Evolutionary conservation across 2,888 invertebrate species (phyloP).

Genomic region (Erpobdella octoculata): DNA sequence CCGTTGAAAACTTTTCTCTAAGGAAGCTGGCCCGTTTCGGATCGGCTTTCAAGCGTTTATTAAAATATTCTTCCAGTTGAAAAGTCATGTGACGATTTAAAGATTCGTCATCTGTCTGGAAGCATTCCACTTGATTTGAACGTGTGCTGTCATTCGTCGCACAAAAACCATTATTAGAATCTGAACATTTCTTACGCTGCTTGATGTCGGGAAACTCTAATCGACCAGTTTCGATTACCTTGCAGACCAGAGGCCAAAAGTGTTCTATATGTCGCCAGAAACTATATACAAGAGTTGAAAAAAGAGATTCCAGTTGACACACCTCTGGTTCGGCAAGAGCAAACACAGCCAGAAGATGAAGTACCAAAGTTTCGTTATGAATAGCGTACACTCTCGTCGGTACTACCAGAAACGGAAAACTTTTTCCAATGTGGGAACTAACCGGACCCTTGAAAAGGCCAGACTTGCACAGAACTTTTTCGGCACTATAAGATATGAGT

Average conservation of each 20-base stretch:
- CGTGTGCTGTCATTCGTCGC: neutral
- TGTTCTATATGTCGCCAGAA: slow-evolving; percentile 36
- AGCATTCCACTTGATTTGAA: neutral
- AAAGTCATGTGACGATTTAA: neutral
- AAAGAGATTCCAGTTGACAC: slow-evolving; percentile 34
- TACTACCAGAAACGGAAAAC: slow-evolving; percentile 30
- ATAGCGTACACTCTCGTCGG: slow-evolving; percentile 33
- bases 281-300: slow-evolving; percentile 37
- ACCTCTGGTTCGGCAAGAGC: slow-evolving; percentile 35
- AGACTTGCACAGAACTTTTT: neutral
- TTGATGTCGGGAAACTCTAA: slow-evolving; percentile 7
- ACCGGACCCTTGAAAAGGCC: slow-evolving; percentile 33
- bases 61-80: neutral
- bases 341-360: slow-evolving; percentile 38
- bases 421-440: slow-evolving; percentile 30
- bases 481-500: slow-evolving; percentile 28
- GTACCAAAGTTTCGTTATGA: slow-evolving; percentile 33
- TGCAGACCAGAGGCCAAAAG: slow-evolving; percentile 37
- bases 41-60: neutral
- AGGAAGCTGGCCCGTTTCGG: slow-evolving; percentile 28
- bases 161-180: neutral
- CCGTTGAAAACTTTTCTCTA: slow-evolving; percentile 26
- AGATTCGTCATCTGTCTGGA: neutral
- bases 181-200: too few relatives aligned
- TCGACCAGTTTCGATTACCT: slow-evolving; percentile 36